These are phyloP conservation scores for Capreolus pygargus DNA, from an alignment of 2,113 vertebrate genomes.

Conservation along the genomic window DNA sequence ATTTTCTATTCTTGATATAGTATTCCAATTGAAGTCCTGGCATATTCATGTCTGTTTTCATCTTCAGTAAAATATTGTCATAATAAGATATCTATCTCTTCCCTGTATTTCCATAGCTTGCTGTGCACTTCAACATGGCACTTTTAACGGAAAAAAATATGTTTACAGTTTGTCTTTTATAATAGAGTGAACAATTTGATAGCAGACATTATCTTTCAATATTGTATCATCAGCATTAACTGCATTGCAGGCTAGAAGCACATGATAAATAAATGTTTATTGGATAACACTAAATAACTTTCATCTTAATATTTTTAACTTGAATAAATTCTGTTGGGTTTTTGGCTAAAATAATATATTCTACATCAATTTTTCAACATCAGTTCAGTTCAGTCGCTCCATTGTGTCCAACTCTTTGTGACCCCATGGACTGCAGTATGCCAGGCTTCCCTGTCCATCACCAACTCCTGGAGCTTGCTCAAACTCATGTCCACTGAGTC, in stretches of 20 bases:
- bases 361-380: neutral
- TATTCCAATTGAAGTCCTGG: neutral
- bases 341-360: neutral
- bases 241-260: neutral
- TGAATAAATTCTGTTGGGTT: neutral
- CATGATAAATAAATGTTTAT: neutral
- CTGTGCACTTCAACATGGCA: neutral
- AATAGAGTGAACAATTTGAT: neutral
- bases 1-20: neutral
- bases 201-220: neutral
- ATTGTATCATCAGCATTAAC: neutral
- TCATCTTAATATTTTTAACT: neutral
- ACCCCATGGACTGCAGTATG: neutral
- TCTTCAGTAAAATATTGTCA: neutral
- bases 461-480: neutral
- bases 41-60: neutral
- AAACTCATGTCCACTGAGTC: neutral
- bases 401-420: neutral
- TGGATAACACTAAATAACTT: neutral
- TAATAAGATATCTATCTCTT: neutral
- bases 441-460: neutral
- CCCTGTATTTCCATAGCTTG: neutral
- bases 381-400: neutral
- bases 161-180: neutral
- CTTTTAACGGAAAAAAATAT: neutral